Percentiles rank a stretch among this genome's conserved stretches.
These are phyloP conservation scores for Ametastegia equiseti DNA, from an alignment of 2,888 invertebrate species.

Conservation along the genomic window DNA sequence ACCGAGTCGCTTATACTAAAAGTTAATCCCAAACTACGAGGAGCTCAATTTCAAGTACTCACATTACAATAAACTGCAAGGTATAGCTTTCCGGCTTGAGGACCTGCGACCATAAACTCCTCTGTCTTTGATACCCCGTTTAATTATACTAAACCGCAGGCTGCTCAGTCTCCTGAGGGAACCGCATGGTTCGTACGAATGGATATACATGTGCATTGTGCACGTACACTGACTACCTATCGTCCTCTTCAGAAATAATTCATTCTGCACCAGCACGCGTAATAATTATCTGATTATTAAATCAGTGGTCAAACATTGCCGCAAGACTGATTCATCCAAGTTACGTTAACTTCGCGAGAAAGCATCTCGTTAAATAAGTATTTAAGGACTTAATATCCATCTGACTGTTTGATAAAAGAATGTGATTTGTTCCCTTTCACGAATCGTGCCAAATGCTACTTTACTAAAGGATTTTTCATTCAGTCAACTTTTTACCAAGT, in stretches of 20 bases:
- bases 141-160: no score
- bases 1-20: background rate
- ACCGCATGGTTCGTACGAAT: background rate
- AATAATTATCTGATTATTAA: background rate
- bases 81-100: background rate
- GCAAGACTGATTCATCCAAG: background rate
- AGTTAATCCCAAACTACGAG: constrained; percentile 5
- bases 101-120: background rate
- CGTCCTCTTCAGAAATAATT: background rate
- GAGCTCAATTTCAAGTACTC: background rate
- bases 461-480: background rate
- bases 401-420: no score
- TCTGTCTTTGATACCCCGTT: background rate
- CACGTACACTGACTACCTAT: background rate
- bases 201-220: background rate
- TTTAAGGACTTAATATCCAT: no score
- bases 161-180: no score
- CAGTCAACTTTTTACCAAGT: background rate
- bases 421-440: no score
- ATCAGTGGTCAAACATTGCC: background rate
- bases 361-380: no score
- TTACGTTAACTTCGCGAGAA: background rate
- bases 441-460: background rate
- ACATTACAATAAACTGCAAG: background rate
- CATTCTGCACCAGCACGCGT: background rate